A percentile compares a stretch with the other conserved stretches of the same genome.
These are phyloP conservation scores for Lasiurus borealis DNA, from an alignment of 2,113 vertebrate genomes.

Conservation along the genomic window DNA sequence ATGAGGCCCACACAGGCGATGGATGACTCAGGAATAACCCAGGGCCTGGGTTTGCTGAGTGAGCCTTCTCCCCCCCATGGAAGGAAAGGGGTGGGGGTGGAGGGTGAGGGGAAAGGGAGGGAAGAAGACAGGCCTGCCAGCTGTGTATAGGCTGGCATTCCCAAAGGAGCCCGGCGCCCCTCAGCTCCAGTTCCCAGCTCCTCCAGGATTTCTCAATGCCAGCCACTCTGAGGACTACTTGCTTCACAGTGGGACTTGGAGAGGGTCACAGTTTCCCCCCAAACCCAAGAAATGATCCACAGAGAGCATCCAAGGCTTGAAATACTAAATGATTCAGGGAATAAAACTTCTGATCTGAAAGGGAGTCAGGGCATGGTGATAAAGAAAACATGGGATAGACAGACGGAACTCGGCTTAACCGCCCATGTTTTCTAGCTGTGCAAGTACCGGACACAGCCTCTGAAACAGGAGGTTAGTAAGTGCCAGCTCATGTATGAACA, in stretches of 20 bases:
- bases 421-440: not conserved
- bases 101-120: not conserved
- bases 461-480: not conserved
- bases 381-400: not conserved
- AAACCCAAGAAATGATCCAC: conserved; percentile 36
- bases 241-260: not conserved
- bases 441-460: not conserved
- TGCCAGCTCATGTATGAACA: not conserved
- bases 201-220: not conserved
- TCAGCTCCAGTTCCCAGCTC: not conserved
- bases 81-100: not conserved
- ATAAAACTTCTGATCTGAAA: conserved; percentile 26
- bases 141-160: not conserved
- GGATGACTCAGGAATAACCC: conserved; percentile 81
- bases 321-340: conserved; percentile 6
- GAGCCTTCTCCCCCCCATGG: conserved; percentile 38
- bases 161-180: not conserved
- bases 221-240: not conserved
- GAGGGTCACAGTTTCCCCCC: not conserved
- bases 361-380: not conserved
- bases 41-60: conserved; percentile 72
- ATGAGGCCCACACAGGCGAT: conserved; percentile 61
- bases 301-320: not conserved
- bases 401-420: not conserved
- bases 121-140: not conserved